Base-by-base conservation (phyloP, 2,113 vertebrate genomes). In the Leptobrachium ailaonicum region DNA sequence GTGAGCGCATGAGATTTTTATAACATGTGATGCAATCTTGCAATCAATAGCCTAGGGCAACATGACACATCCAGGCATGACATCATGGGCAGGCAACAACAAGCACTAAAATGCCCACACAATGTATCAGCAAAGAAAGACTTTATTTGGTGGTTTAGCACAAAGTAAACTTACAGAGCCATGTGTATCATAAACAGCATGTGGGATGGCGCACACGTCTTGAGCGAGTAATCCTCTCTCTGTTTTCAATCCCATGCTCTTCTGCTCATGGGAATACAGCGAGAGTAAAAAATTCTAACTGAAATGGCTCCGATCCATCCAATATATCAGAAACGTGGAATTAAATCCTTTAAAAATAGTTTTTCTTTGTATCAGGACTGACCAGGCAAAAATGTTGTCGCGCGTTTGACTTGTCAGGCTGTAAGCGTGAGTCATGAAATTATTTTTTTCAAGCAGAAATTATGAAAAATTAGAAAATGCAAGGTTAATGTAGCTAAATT, bases 21-120 rank as follows among this genome's bases (percentile, higher is more conserved):
- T 72, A 79, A 80, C 62, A 71, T 80, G 71, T 74, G 78, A 80
- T 80, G 71, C 71, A 80, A 80, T 67, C 50, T 68, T 12, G 40
- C 2, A 10, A 58, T 66, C 64, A 74, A 45, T 56, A 73, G 71
- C 78, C 42, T 45, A 20, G 66, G 41, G 78, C 78, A 53, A 73
- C 13, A 80, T 80, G 50, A 80, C 50, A 73, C 64, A 74, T 58
- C 40, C 41, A 56, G 41, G 45, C 50, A 74, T 80, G 71, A 80
- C 78, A 80, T 80, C 71, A 80, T 58, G 71, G 71, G 63, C 78
- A 80, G 64, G 78, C 64, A 67, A 45, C 42, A 60, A 53, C 78
- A 80, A 80, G 78, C 63, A 45, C 47, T 41, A 9, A 42, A 68
- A 43, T 74, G 63, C 71, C 76, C 78, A 74, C 63, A 74, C 71